Evolutionary conservation across 2,888 invertebrate species (phyloP).

Genomic region (Iselma pallidipennis): DNA sequence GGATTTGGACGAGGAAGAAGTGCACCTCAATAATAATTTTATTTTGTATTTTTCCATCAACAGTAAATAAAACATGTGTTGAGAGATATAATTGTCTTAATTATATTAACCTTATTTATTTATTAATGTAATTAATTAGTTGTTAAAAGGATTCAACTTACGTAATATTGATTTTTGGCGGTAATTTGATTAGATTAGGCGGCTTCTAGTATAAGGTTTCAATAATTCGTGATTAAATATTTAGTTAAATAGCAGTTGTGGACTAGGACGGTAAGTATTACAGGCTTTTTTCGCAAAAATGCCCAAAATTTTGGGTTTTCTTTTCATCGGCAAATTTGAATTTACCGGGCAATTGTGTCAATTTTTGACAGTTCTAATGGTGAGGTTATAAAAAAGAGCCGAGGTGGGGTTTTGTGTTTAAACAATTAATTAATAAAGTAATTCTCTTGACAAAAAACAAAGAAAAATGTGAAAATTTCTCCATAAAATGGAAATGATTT

Average conservation of each 20-base stretch:
- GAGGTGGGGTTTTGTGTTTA: background rate
- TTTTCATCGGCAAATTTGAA: background rate
- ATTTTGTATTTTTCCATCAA: constrained; percentile 28
- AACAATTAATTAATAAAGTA: background rate
- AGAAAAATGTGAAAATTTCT: background rate
- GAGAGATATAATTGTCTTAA: background rate
- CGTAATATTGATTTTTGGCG: background rate
- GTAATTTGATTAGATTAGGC: background rate
- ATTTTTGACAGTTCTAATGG: background rate
- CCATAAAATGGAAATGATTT: too few relatives aligned
- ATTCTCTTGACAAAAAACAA: background rate
- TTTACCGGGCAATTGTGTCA: background rate
- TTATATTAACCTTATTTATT: background rate
- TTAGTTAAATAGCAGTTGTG: background rate
- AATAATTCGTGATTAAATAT: background rate
- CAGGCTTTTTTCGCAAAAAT: too few relatives aligned
- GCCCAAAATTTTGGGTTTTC: background rate
- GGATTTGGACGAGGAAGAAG: constrained; percentile 76
- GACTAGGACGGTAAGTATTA: background rate
- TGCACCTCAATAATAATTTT: constrained; percentile 59
- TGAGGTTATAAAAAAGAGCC: background rate
- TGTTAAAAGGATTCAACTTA: background rate
- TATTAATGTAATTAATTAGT: too few relatives aligned
- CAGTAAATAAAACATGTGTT: constrained; percentile 2
- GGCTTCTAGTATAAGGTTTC: background rate